phyloP scores from a whole-genome alignment of 2,888 invertebrate species.

The Aspidiotus destructor region DNA sequence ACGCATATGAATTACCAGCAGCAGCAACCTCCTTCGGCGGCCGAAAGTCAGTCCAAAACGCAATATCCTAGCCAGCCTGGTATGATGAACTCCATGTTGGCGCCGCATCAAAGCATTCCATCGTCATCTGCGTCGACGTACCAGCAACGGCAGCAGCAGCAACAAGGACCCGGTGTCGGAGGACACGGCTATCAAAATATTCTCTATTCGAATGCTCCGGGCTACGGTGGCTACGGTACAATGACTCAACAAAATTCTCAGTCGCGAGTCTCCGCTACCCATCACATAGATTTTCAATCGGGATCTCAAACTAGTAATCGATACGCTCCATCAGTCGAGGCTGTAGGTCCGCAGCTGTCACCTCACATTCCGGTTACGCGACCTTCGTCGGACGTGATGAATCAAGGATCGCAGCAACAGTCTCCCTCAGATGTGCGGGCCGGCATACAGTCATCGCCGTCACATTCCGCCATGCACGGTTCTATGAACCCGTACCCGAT shows the following conservation, averaged over 20 bases:
- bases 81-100: conserved; percentile 31
- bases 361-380: conserved; percentile 35
- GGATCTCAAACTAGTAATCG: conserved; percentile 26
- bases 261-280: conserved; percentile 47
- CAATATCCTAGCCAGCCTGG: conserved; percentile 39
- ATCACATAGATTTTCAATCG: conserved; percentile 38
- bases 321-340: conserved; percentile 20
- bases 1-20: conserved; percentile 36
- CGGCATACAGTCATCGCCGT: conserved; percentile 42
- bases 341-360: conserved; percentile 15
- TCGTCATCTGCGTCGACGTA: conserved; percentile 38
- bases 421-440: conserved; percentile 35
- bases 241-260: conserved; percentile 41
- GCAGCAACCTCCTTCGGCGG: conserved; percentile 39
- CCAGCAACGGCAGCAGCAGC: conserved; percentile 38
- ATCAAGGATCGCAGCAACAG: conserved; percentile 21
- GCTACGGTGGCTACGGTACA: conserved; percentile 44
- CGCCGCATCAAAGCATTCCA: conserved; percentile 38
- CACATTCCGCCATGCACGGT: conserved; percentile 36
- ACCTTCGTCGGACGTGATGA: conserved; percentile 29
- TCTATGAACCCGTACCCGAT: conserved; percentile 34
- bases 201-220: conserved; percentile 39
- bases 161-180: conserved; percentile 6
- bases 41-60: conserved; percentile 38
- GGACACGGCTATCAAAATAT: conserved; percentile 38